A percentile compares a stretch with the other conserved stretches of the same genome.
Evolutionary conservation across 2,113 vertebrate genomes (phyloP).

Genomic region (Pelusios castaneus): DNA sequence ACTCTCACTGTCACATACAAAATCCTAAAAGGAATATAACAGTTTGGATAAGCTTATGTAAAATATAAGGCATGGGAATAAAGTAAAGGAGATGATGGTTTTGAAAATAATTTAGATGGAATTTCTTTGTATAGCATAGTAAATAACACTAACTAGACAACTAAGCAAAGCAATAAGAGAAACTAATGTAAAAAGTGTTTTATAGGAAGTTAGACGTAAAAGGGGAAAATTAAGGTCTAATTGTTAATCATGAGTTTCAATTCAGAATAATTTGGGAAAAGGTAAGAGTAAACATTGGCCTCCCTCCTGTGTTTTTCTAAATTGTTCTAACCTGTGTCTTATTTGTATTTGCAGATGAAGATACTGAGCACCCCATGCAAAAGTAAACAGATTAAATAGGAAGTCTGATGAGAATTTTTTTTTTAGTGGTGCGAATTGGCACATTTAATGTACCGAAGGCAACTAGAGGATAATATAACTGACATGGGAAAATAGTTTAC

Average conservation of each 20-base stretch:
- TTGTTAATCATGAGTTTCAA: not conserved
- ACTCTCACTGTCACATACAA: not conserved
- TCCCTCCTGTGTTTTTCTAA: not conserved
- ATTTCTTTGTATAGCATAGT: not conserved
- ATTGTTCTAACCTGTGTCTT: not conserved
- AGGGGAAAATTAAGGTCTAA: not conserved
- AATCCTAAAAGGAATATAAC: not conserved
- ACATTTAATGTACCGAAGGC: not conserved
- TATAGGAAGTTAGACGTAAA: not conserved
- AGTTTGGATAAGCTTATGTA: not conserved
- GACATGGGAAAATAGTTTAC: not conserved
- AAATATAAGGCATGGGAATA: not conserved
- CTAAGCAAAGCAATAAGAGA: not conserved
- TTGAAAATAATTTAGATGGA: not conserved
- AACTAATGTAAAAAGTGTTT: not conserved
- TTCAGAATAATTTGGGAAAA: not conserved
- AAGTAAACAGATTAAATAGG: not conserved
- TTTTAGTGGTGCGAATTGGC: not conserved
- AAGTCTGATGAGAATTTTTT: not conserved
- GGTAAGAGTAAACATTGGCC: not conserved
- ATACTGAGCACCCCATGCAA: not conserved
- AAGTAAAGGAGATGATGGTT: constrained; percentile 16
- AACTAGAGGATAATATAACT: not conserved
- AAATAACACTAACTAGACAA: not conserved
- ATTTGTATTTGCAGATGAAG: not conserved